A percentile compares a stretch with the other conserved stretches of the same genome.
Conservation (phyloP, 2,797 vertebrate species). For the Echiichthys vipera region DNA sequence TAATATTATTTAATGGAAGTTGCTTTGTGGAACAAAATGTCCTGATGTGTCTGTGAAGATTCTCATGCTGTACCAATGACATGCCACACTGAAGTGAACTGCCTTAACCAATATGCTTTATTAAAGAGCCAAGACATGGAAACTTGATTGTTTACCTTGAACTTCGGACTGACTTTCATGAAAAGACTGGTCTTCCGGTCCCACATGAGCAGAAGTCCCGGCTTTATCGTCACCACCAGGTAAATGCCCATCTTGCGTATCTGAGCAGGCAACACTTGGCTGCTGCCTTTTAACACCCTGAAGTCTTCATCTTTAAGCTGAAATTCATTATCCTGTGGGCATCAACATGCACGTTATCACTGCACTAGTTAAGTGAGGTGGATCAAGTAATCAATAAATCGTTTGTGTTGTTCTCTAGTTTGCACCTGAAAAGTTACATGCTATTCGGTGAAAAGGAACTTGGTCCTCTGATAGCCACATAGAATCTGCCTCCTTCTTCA, state of each 20-base stretch:
- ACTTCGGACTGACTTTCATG: slow-evolving; percentile 87
- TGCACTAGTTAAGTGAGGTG: neutral
- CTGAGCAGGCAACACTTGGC: slow-evolving; percentile 77
- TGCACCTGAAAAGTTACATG: neutral
- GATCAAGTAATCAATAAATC: neutral
- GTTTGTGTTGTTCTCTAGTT: neutral
- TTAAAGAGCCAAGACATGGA: neutral
- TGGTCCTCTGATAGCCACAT: too few relatives aligned
- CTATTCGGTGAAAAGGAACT: neutral
- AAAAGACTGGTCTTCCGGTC: slow-evolving; percentile 92
- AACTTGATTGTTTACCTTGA: slow-evolving; percentile 81
- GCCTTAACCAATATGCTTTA: neutral
- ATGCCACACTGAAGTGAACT: neutral
- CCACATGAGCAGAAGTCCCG: slow-evolving; percentile 91
- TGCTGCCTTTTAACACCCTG: slow-evolving; percentile 79
- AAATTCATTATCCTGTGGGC: slow-evolving; percentile 87
- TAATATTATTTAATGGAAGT: neutral
- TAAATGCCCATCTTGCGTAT: slow-evolving; percentile 90
- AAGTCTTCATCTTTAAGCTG: slow-evolving; percentile 85
- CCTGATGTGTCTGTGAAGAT: neutral
- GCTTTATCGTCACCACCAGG: slow-evolving; percentile 84
- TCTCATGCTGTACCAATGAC: neutral
- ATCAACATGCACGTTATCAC: neutral
- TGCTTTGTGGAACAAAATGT: neutral
- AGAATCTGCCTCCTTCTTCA: neutral